Evolutionary conservation across 92 coral and sea anemone species (phyloP).

Genomic region (Blastomussa wellsi): DNA sequence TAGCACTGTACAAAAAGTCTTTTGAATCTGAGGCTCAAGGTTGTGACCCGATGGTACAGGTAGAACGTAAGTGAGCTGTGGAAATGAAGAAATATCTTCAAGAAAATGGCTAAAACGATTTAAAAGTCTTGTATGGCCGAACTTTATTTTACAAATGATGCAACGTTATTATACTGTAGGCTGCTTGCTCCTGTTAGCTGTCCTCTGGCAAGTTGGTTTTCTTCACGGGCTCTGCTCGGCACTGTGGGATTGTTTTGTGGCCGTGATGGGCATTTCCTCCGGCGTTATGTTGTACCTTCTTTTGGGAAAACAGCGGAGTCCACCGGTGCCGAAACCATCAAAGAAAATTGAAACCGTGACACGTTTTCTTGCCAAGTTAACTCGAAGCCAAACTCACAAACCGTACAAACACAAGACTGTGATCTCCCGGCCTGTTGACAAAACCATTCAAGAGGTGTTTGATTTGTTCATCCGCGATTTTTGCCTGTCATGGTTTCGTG

Average conservation of each 20-base stretch:
- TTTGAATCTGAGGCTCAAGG: neutral
- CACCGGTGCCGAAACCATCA: slow-evolving; percentile 71
- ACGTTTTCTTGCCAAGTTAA: slow-evolving; percentile 74
- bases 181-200: slow-evolving; percentile 29
- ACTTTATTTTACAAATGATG: slow-evolving; percentile 18
- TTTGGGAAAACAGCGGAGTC: slow-evolving; percentile 80
- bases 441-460: slow-evolving; percentile 91
- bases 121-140: neutral
- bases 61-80: too few relatives aligned
- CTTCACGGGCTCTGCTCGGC: slow-evolving; percentile 69
- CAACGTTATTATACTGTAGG: slow-evolving; percentile 62
- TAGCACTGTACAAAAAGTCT: slow-evolving; percentile 1
- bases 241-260: slow-evolving; percentile 60
- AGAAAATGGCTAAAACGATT: neutral
- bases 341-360: slow-evolving; percentile 67
- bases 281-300: slow-evolving; percentile 79
- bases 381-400: slow-evolving; percentile 67
- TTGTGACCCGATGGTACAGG: too few relatives aligned
- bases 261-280: slow-evolving; percentile 76
- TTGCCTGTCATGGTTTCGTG: slow-evolving; percentile 95
- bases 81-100: neutral
- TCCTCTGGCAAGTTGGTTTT: slow-evolving; percentile 85
- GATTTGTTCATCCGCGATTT: slow-evolving; percentile 94
- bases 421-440: slow-evolving; percentile 88
- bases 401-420: slow-evolving; percentile 83